Conservation (phyloP, 2,888 invertebrate genomes). For the Amphipoea oculea region DNA sequence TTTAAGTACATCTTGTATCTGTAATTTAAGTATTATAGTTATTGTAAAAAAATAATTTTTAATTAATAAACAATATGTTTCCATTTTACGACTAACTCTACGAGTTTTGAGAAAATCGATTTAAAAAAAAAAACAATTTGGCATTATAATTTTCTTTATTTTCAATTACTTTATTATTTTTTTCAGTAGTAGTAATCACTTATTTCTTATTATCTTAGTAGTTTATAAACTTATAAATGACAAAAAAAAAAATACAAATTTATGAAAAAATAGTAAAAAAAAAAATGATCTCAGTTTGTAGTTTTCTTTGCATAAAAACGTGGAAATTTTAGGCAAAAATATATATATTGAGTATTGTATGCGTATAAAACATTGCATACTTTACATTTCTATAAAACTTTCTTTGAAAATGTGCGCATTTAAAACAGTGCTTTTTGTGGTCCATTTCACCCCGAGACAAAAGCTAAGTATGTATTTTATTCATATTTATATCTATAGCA, state of each 20-base stretch:
- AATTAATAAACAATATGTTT: conserved; percentile 60
- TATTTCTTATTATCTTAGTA: conserved; percentile 72
- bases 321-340: conserved; percentile 9
- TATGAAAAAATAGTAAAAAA: conserved; percentile 76
- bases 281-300: conserved; percentile 84
- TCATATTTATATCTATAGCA: conserved; percentile 14
- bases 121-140: conserved; percentile 12
- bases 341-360: conserved; percentile 48
- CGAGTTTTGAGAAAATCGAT: conserved; percentile 27
- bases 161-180: conserved; percentile 31
- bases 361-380: conserved; percentile 28
- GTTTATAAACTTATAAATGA: conserved; percentile 78
- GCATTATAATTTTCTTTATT: conserved; percentile 32
- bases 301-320: conserved; percentile 52
- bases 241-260: conserved; percentile 84
- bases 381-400: neutral
- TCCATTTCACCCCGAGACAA: conserved; percentile 3
- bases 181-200: conserved; percentile 69
- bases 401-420: conserved; percentile 19
- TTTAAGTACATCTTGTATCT: conserved; percentile 64
- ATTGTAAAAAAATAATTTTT: conserved; percentile 60
- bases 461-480: conserved; percentile 57
- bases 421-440: conserved; percentile 44
- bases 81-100: conserved; percentile 50
- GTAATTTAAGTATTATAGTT: conserved; percentile 65